Base-by-base conservation (phyloP, 2,113 vertebrate genomes). In the Electrona antarctica region DNA sequence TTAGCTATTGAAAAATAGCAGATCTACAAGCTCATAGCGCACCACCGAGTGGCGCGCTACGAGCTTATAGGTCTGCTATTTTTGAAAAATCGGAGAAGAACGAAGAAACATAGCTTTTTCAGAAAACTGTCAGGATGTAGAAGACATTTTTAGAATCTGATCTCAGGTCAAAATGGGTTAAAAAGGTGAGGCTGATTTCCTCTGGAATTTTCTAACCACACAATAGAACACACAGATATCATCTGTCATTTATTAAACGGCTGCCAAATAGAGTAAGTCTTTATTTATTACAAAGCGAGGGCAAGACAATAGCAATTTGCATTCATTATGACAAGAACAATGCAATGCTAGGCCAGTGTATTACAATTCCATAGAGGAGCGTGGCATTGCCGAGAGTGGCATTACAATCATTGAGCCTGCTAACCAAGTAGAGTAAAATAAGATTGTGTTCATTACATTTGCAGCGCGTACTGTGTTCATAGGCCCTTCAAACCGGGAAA, bases 231-330 rank as follows among this genome's bases (percentile, higher is more conserved):
- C 45, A 64, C 3, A 55, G 5, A 54, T 15, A 48, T 74, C 4
- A 73, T 66, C 77, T 73, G 8, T 77, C 7, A 77, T 77, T 47
- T 62, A 47, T 67, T 54, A 60, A 85, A 60, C 3, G 3, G 67
- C 62, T 73, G 67, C 50, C 33, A 15, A 28, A 64, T 4, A 69
- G 47, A 0, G 4, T 14, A 45, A 62, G 51, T 15, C 51, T 72
- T 65, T 61, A 33, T 14, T 70, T 4, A 46, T 60, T 61, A 57
- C 47, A 47, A 68, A 74, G 49, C 14, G 66, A 33, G 5, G 45
- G 58, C 50, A 60, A 49, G 51, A 15, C 45, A 59, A 75, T 62
- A 15, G 14, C 3, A 56, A 56, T 21, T 56, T 74, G 46, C 61
- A 12, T 74, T 73, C 11, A 67, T 69, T 65, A 73, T 64, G 46